phyloP scores from a whole-genome alignment of 2,888 invertebrate species.

The Hyppa rectilinea region DNA sequence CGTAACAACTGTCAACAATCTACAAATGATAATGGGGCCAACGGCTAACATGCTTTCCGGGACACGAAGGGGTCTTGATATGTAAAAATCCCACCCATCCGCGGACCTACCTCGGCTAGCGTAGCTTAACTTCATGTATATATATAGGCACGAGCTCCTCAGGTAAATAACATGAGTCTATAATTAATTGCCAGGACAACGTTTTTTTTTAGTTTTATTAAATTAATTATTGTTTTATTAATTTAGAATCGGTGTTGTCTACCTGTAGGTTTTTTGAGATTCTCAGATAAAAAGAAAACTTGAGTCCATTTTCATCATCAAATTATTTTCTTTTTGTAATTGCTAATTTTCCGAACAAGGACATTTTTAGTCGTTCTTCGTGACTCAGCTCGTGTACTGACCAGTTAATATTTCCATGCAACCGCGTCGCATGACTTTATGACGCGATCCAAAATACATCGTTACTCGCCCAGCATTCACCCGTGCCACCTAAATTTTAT shows the following conservation, averaged over 20 bases:
- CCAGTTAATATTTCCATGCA: conserved; percentile 74
- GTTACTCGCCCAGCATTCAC: conserved; percentile 76
- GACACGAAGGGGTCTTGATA: too few relatives aligned
- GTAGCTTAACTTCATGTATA: too few relatives aligned
- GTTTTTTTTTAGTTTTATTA: background rate
- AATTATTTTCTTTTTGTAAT: background rate
- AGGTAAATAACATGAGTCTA: too few relatives aligned
- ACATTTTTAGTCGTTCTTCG: conserved; percentile 13
- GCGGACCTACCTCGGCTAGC: too few relatives aligned
- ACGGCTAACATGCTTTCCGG: too few relatives aligned
- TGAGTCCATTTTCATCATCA: background rate
- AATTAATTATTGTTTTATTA: background rate
- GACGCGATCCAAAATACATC: conserved; percentile 84
- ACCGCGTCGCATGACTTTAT: conserved; percentile 75
- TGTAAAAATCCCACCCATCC: too few relatives aligned
- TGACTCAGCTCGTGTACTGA: conserved; percentile 62
- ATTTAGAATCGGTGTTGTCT: background rate
- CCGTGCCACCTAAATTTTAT: conserved; percentile 85
- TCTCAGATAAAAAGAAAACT: background rate
- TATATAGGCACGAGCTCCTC: too few relatives aligned
- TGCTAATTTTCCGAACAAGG: background rate
- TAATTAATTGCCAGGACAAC: background rate
- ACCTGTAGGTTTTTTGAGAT: too few relatives aligned
- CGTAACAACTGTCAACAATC: too few relatives aligned
- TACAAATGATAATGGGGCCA: too few relatives aligned